Base-by-base conservation (phyloP, 2,797 vertebrate species). In the Manis crassicaudata region DNA sequence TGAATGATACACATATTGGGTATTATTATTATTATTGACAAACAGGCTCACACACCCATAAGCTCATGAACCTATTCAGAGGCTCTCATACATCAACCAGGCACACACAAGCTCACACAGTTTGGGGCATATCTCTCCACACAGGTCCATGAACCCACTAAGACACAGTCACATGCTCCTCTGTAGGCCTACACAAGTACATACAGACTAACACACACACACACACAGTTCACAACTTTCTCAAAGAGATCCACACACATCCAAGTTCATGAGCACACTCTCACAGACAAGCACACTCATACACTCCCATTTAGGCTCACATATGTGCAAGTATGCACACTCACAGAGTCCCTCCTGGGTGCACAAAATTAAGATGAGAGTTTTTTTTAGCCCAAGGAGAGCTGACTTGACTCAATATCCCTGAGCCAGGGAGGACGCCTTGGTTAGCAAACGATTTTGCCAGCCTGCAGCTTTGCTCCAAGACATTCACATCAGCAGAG, bases 371-470 rank as follows among this genome's bases (percentile, higher is more conserved):
- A 96, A 95, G 94, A 79, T 91, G 29, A 23, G 7, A 96, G 89
- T 97, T 93, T 96, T 90, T 97, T 90, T 97, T 93, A 94, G 91
- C 96, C 79, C 80, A 88, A 96, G 97, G 95, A 97, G 95, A 77
- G 92, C 6, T 1, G 4, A 75, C 88, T 54, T 87, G 97, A 94
- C 95, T 96, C 79, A 83, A 96, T 93, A 97, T 97, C 93, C 96
- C 96, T 82, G 94, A 96, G 96, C 96, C 96, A 92, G 92, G 75
- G 76, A 97, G 97, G 96, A 96, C 82, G 88, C 95, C 97, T 98
- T 94, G 85, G 94, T 98, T 96, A 96, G 96, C 94, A 97, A 97
- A 97, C 97, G 88, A 95, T 98, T 97, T 97, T 96, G 96, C 98
- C 95, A 93, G 97, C 97, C 97, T 1, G 16, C 95, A 96, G 96